These are phyloP conservation scores for Pelvicachromis taeniatus DNA, from an alignment of 2,113 vertebrate species.

Conservation along the genomic window DNA sequence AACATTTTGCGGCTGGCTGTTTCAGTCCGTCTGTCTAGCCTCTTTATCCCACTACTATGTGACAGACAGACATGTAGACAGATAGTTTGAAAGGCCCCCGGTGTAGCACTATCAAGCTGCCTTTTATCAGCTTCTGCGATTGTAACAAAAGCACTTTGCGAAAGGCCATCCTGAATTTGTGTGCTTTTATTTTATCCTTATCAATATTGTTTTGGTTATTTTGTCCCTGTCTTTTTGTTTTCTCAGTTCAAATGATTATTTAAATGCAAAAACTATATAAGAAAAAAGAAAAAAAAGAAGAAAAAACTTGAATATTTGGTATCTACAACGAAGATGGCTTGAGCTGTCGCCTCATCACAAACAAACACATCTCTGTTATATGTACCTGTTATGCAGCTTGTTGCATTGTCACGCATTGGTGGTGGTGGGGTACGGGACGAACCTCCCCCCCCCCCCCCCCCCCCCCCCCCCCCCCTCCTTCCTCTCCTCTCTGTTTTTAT, in stretches of 20 bases:
- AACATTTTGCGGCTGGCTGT: slow-evolving; percentile 10
- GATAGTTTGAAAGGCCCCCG: slow-evolving; percentile 25
- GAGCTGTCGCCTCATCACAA: slow-evolving; percentile 52
- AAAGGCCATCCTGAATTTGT: slow-evolving; percentile 73
- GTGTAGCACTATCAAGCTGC: slow-evolving; percentile 48
- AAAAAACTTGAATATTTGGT: slow-evolving; percentile 73
- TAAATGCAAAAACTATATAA: slow-evolving; percentile 66
- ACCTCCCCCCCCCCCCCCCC: neutral
- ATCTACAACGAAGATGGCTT: slow-evolving; percentile 61
- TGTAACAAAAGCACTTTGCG: slow-evolving; percentile 79
- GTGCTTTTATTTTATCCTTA: slow-evolving; percentile 62
- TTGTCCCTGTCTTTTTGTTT: slow-evolving; percentile 51
- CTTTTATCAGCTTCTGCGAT: slow-evolving; percentile 70
- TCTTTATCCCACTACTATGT: slow-evolving; percentile 20
- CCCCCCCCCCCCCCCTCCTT: too few species aligned
- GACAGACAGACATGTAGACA: slow-evolving; percentile 20
- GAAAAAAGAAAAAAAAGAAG: neutral
- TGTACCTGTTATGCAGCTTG: slow-evolving; percentile 30
- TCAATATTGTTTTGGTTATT: slow-evolving; percentile 66
- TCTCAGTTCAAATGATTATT: slow-evolving; percentile 66
- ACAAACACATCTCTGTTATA: slow-evolving; percentile 48
- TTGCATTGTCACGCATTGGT: slow-evolving; percentile 35
- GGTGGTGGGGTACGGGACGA: neutral
- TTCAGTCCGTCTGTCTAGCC: slow-evolving; percentile 15
- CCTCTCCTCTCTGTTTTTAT: too few species aligned